Percentiles rank a stretch among this genome's conserved stretches.
Evolutionary conservation across 2,797 vertebrate genomes (phyloP).

Genomic region (Ammospiza maritima): DNA sequence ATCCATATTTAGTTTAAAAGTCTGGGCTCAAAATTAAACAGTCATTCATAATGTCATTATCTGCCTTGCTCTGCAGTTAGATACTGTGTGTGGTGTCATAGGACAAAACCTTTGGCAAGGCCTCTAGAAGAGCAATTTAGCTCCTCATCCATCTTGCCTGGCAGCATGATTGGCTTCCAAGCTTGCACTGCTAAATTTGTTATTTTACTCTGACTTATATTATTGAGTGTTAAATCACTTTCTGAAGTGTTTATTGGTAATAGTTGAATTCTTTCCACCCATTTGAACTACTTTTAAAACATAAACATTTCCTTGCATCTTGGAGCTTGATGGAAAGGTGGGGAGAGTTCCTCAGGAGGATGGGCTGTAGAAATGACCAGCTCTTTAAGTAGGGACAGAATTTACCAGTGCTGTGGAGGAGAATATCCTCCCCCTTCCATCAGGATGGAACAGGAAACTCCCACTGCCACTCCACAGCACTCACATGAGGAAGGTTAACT

Average conservation of each 20-base stretch:
- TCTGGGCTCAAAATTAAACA: slow-evolving; percentile 39
- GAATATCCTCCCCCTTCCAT: not conserved
- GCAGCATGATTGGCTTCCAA: slow-evolving; percentile 47
- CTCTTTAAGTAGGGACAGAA: not conserved
- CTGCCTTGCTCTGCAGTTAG: slow-evolving; percentile 8
- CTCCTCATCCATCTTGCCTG: slow-evolving; percentile 58
- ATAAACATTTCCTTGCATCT: slow-evolving; percentile 20
- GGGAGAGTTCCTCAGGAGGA: not conserved
- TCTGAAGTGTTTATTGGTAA: slow-evolving; percentile 67
- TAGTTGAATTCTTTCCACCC: slow-evolving; percentile 64
- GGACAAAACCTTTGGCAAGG: slow-evolving; percentile 63
- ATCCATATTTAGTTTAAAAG: slow-evolving; percentile 58
- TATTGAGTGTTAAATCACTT: slow-evolving; percentile 63
- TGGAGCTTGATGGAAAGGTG: not conserved
- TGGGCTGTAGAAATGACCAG: not conserved
- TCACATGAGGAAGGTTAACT: not conserved
- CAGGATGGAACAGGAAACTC: not conserved
- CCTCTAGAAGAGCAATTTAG: slow-evolving; percentile 50
- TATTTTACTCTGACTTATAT: slow-evolving; percentile 54
- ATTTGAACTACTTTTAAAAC: slow-evolving; percentile 42
- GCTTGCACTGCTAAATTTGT: slow-evolving; percentile 27
- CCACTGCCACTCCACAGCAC: not conserved
- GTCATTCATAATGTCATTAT: slow-evolving; percentile 58
- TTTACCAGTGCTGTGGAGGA: not conserved
- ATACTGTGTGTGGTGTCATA: slow-evolving; percentile 6